Evolutionary conservation across 2,888 invertebrate genomes (phyloP), one percentile per base, ranked within the genome.

Genomic region (Eledone cirrhosa): DNA sequence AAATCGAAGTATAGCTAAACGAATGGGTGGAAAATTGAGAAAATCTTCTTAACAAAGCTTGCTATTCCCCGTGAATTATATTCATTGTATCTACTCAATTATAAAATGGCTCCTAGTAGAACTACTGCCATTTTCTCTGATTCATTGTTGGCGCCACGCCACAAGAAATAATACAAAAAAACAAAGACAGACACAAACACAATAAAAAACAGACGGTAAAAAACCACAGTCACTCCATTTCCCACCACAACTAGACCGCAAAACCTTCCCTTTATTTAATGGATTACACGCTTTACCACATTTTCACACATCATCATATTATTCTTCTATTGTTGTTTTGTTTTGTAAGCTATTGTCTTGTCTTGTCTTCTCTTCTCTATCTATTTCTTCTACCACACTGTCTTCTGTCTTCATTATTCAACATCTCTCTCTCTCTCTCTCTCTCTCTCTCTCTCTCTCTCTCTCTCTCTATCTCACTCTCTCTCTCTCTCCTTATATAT

Each of bases 61-160:
- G 33, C 33, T 41, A 72, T 72, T 72, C 33, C 72, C 72, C 41
- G 72, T 31, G 72, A 72, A 72, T 72, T 72, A 72, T 33, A 31
- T n/a, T 31, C 33, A 41, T 72, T 72, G 72, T 72, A 72, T 72
- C 72, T 72, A 31, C 72, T 72, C 72, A 72, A 72, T 72, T 72
- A 72, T 72, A n/a, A 41, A n/a, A 72, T 72, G 72, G 72, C 41
- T 72, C 19, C 72, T 27, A n/a, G 63, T 63, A 22, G 1, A n/a
- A 63, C n/a, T 2, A 27, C 63, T 27, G 24, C 63, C 11, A 24
- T 63, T 27, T 11, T 11, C 53, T 53, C 27, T 11, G 11, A 22
- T 27, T 19, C 63, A 41, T 41, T 41, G 41, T 41, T 41, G 41
- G 11, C 11, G 41, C 41, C 41, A 41, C 41, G 41, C 41, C 41